phyloP scores from a whole-genome alignment of 2,888 invertebrate species.

The Caenorhabditis sp. region DNA sequence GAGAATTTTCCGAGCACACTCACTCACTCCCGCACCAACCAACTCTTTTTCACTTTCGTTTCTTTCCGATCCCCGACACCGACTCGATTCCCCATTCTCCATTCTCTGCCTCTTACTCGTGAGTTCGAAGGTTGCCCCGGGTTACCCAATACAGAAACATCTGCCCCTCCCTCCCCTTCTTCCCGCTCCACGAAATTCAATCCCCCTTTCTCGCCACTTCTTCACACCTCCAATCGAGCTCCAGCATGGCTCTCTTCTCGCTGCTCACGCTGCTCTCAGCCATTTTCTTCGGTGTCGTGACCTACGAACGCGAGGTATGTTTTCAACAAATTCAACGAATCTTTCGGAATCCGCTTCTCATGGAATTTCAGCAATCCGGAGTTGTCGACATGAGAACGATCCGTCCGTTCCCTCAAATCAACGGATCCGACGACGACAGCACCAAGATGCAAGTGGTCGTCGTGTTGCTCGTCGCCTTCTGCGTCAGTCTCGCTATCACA shows the following conservation, averaged over 20 bases:
- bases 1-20: too few species aligned
- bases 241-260: slow-evolving; percentile 16
- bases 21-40: background rate
- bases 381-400: slow-evolving; percentile 21
- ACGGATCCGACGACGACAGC: slow-evolving; percentile 43
- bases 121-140: slow-evolving; percentile 43
- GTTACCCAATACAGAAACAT: slow-evolving; percentile 54
- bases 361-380: slow-evolving; percentile 1
- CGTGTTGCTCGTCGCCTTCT: slow-evolving; percentile 47
- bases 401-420: slow-evolving; percentile 42
- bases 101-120: slow-evolving; percentile 1
- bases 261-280: slow-evolving; percentile 23
- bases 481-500: slow-evolving; percentile 48
- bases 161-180: slow-evolving; percentile 45
- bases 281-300: background rate
- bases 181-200: slow-evolving; percentile 6
- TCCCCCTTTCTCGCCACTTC: slow-evolving; percentile 6
- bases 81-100: too few species aligned
- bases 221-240: slow-evolving; percentile 10
- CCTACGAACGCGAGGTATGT: slow-evolving; percentile 13
- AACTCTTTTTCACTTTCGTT: slow-evolving; percentile 5
- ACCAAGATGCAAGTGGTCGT: slow-evolving; percentile 46
- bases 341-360: background rate
- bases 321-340: background rate
- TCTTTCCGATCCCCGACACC: background rate